Conservation (phyloP, 2,797 vertebrate genomes). For the Thamnophis elegans region DNA sequence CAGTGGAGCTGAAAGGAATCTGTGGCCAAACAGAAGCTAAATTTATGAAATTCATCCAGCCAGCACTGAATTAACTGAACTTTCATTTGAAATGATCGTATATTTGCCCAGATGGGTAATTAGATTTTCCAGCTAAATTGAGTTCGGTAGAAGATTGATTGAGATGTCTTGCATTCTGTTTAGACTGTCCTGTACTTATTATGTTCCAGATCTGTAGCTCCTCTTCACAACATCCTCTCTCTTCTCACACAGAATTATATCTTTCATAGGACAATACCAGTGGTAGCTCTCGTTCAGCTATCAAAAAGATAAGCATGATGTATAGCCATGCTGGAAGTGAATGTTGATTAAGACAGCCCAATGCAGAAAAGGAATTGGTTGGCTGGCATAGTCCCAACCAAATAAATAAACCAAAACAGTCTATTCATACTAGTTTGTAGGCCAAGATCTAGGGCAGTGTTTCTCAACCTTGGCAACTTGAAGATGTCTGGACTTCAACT, state of each 20-base stretch:
- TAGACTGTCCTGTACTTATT: constrained; percentile 15
- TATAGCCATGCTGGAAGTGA: constrained; percentile 1
- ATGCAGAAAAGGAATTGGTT: not conserved
- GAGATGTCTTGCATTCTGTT: constrained; percentile 23
- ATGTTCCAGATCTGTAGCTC: constrained; percentile 8
- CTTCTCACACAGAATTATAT: not conserved
- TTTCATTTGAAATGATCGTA: not conserved
- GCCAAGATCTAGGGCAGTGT: too few species aligned
- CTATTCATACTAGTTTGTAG: not conserved
- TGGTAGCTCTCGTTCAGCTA: constrained; percentile 4
- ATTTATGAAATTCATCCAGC: not conserved
- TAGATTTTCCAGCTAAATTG: constrained; percentile 17
- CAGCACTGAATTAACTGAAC: not conserved
- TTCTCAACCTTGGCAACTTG: too few species aligned
- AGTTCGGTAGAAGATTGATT: constrained; percentile 17
- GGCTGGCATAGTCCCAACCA: not conserved
- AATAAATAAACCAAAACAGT: not conserved
- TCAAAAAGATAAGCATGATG: constrained; percentile 24
- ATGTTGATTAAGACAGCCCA: not conserved
- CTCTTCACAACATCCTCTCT: constrained; percentile 6
- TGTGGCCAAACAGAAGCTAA: not conserved
- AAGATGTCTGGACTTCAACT: too few species aligned
- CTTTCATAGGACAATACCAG: constrained; percentile 6
- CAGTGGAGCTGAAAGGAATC: not conserved
- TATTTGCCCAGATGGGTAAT: not conserved